Evolutionary conservation across 1,140 invertebrate species (phyloP), one percentile per base, ranked within the genome.

Genomic region (Drosophila pallidifrons): DNA sequence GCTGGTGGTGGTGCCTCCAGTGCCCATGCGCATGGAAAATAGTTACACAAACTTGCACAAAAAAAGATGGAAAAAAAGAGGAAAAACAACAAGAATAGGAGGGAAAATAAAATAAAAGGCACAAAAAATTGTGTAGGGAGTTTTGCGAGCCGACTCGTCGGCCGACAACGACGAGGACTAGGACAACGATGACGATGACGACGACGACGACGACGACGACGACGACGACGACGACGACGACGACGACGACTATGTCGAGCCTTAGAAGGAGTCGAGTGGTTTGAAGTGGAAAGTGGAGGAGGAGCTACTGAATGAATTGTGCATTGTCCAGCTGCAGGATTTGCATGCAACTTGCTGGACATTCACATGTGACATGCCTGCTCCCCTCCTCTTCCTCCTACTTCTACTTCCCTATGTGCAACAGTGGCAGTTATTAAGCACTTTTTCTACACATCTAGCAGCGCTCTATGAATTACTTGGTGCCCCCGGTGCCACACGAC

Each of bases 21-120:
- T 89, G 85, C 85, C 85, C 85, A 89, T 89, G 85, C 85, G 85
- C 85, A 89, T 90, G 85, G 86, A 89, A 89, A 89, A 89, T 89
- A 89, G 86, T 85, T 81, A 81, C 86, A 89, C 81, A 89, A 90
- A 89, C 78, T 86, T 79, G 79, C 72, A 86, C 63, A 51, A 74
- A 88, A 73, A 70, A 55, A 66, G 72, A 38, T 46, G 35, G 46
- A 46, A 0, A 3, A 47, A 61, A 25, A 25, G 20, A 25, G 20
- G 20, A 38, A 38, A 38, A 10, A 10, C 6, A 38, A 38, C 6
- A 38, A 38, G 8, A 38, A 10, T 10, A 65, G 30, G 52, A 79
- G 77, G 45, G 55, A 65, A 81, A 69, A 65, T 57, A 59, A 70
- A 46, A 74, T 32, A 61, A 54, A 77, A 77, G 64, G 49, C 57